Evolutionary conservation across 1,140 invertebrate species (phyloP).

Genomic region (Phenacoccus solenopsis): DNA sequence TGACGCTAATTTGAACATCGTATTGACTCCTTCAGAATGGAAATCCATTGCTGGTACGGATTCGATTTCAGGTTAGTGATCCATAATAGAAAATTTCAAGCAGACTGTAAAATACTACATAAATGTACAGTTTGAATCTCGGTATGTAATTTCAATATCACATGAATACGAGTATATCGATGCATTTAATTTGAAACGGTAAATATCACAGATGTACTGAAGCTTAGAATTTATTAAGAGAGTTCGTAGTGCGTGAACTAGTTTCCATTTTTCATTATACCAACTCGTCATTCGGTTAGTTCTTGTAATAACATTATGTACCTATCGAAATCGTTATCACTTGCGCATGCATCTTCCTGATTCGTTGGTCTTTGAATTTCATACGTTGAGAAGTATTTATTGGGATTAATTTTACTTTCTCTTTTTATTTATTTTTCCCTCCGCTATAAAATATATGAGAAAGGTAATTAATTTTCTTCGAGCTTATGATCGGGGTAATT

Average conservation of each 20-base stretch:
- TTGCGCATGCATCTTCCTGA: background rate
- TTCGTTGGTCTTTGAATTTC: background rate
- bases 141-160: too few species aligned
- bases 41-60: constrained; percentile 6
- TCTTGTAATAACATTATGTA: background rate
- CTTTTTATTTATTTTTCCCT: background rate
- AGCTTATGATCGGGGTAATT: background rate
- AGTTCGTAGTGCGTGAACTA: background rate
- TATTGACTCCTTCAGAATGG: background rate
- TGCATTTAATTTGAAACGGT: too few species aligned
- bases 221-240: background rate
- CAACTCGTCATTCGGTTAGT: background rate
- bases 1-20: background rate
- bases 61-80: background rate
- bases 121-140: too few species aligned
- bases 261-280: background rate
- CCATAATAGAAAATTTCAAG: too few species aligned
- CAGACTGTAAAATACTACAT: too few species aligned
- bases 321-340: background rate
- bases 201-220: background rate
- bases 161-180: too few species aligned
- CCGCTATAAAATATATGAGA: background rate
- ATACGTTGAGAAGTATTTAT: background rate
- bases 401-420: background rate
- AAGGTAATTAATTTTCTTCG: background rate